Conservation (phyloP, 2,113 vertebrate species). For the Salminus brasiliensis region DNA sequence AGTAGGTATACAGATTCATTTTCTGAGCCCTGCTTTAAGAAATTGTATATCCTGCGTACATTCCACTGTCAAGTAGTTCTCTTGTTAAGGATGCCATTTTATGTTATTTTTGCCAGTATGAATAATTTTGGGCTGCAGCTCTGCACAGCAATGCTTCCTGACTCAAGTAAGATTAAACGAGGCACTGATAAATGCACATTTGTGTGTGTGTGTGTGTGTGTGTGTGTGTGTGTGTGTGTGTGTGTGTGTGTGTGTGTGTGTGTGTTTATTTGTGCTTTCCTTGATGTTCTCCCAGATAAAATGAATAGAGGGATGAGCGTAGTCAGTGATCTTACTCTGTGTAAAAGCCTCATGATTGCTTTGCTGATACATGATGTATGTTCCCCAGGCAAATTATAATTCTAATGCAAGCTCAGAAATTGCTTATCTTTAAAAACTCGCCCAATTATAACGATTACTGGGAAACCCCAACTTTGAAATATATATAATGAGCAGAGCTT, state of each 20-base stretch:
- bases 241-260: constrained; percentile 9
- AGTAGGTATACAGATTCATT: background rate
- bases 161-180: background rate
- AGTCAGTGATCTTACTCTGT: constrained; percentile 7
- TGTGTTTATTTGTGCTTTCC: background rate
- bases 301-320: background rate
- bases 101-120: constrained; percentile 14
- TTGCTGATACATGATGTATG: constrained; percentile 23
- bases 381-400: constrained; percentile 24
- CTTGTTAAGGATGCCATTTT: constrained; percentile 23
- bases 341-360: background rate
- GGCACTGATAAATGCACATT: background rate
- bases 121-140: background rate
- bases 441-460: constrained; percentile 34
- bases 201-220: background rate
- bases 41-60: background rate
- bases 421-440: constrained; percentile 5
- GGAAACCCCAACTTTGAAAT: constrained; percentile 13
- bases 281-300: background rate
- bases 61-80: background rate
- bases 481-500: background rate
- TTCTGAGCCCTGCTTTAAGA: background rate
- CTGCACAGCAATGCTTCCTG: background rate
- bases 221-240: constrained; percentile 4
- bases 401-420: constrained; percentile 49